phyloP scores from a whole-genome alignment of 2,113 vertebrate species.

The Polypterus senegalus region DNA sequence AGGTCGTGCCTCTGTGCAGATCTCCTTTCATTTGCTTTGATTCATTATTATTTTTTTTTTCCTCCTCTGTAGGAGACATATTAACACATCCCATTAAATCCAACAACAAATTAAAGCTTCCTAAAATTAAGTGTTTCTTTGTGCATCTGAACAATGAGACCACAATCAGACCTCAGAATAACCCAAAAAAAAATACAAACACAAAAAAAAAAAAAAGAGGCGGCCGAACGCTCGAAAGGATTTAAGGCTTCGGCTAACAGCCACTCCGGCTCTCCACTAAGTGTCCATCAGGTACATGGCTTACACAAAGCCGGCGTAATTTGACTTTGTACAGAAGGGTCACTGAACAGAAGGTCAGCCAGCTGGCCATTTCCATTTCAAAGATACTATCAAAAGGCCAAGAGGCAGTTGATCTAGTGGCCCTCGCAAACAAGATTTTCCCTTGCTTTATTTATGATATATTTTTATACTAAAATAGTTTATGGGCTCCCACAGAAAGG shows the following conservation, averaged over 20 bases:
- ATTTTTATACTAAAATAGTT: constrained; percentile 67
- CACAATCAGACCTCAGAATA: too few relatives aligned
- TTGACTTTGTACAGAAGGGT: constrained; percentile 86
- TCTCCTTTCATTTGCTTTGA: too few relatives aligned
- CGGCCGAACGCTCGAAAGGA: background rate
- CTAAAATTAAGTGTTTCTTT: too few relatives aligned
- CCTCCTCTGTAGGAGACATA: too few relatives aligned
- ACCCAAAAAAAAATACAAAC: too few relatives aligned
- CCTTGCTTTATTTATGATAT: constrained; percentile 65
- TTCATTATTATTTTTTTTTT: too few relatives aligned
- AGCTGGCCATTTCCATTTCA: constrained; percentile 98
- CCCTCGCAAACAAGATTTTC: constrained; percentile 68
- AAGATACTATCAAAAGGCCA: constrained; percentile 77
- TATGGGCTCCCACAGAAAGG: constrained; percentile 49
- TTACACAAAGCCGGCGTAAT: constrained; percentile 58
- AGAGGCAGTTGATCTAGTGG: constrained; percentile 61
- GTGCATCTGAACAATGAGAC: too few relatives aligned
- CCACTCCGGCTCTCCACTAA: constrained; percentile 37
- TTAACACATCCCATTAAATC: too few relatives aligned
- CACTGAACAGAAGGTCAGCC: constrained; percentile 91
- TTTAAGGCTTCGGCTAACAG: background rate
- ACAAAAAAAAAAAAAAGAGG: too few relatives aligned
- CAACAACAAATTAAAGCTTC: too few relatives aligned
- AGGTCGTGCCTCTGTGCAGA: too few relatives aligned
- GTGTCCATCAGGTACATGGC: constrained; percentile 62